A percentile compares a stretch with the other conserved stretches of the same genome.
phyloP scores from a whole-genome alignment of 2,888 invertebrate genomes.

The Campaea margaritaria region DNA sequence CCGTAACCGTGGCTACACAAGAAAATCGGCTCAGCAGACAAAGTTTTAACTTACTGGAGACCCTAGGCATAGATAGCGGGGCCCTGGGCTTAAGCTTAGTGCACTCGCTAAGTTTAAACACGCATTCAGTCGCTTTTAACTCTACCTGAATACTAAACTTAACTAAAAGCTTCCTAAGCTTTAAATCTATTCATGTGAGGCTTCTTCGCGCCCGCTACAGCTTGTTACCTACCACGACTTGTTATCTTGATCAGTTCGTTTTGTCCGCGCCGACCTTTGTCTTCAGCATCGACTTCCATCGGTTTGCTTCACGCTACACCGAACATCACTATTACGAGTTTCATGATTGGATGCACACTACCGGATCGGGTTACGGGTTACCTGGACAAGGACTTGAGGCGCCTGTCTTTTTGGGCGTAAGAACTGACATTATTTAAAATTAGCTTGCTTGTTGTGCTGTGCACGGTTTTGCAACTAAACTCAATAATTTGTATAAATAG shows the following conservation, averaged over 20 bases:
- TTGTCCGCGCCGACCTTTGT: constrained; percentile 74
- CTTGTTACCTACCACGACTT: constrained; percentile 38
- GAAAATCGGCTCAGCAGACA: too few species aligned
- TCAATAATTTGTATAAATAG: too few species aligned
- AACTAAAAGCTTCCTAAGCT: too few species aligned
- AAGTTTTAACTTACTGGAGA: too few species aligned
- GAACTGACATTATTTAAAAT: neutral
- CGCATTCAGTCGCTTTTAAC: too few species aligned
- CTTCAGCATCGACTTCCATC: constrained; percentile 59
- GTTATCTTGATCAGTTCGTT: constrained; percentile 73
- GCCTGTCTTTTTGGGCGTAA: constrained; percentile 2
- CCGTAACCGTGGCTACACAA: too few species aligned
- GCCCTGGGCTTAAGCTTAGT: too few species aligned
- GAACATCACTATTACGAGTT: constrained; percentile 62
- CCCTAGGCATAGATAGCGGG: too few species aligned
- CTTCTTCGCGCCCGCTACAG: neutral
- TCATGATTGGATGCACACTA: constrained; percentile 52
- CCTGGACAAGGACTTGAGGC: constrained; percentile 4
- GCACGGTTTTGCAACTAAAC: too few species aligned
- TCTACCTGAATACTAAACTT: too few species aligned
- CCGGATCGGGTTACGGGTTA: constrained; percentile 13
- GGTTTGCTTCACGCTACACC: constrained; percentile 55
- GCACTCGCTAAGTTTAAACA: too few species aligned
- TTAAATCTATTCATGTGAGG: neutral
- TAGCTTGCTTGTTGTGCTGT: too few species aligned